phyloP scores from a whole-genome alignment of 2,113 vertebrate species.

The Lonchura striata region DNA sequence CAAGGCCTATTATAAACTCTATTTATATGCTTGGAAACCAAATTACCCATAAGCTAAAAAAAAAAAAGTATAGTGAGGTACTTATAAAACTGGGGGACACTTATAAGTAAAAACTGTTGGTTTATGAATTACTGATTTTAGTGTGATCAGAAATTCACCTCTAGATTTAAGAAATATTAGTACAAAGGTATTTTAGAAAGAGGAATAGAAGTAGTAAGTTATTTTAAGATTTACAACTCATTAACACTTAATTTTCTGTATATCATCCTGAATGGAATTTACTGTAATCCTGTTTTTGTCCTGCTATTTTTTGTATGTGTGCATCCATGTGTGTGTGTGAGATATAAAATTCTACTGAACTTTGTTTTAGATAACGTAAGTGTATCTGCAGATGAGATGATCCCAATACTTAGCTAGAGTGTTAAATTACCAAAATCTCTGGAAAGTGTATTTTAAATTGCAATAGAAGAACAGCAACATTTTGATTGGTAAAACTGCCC shows the following conservation, averaged over 20 bases:
- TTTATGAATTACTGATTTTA: background rate
- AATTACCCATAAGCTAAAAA: background rate
- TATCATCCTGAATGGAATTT: background rate
- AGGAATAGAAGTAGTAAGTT: background rate
- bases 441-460: background rate
- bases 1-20: background rate
- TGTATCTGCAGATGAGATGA: background rate
- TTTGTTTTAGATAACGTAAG: background rate
- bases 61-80: background rate
- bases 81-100: background rate
- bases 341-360: background rate
- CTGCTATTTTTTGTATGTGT: background rate
- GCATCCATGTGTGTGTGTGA: accelerated
- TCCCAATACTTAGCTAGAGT: background rate
- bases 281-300: background rate
- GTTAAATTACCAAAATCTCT: background rate
- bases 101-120: background rate
- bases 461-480: background rate
- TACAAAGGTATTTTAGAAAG: background rate
- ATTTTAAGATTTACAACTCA: background rate
- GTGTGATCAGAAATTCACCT: background rate
- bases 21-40: background rate
- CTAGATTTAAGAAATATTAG: background rate
- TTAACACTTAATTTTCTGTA: background rate
- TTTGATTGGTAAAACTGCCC: background rate